Evolutionary conservation across 2,113 vertebrate genomes (phyloP), one percentile per base, ranked within the genome.

Genomic region (Eurypyga helias): DNA sequence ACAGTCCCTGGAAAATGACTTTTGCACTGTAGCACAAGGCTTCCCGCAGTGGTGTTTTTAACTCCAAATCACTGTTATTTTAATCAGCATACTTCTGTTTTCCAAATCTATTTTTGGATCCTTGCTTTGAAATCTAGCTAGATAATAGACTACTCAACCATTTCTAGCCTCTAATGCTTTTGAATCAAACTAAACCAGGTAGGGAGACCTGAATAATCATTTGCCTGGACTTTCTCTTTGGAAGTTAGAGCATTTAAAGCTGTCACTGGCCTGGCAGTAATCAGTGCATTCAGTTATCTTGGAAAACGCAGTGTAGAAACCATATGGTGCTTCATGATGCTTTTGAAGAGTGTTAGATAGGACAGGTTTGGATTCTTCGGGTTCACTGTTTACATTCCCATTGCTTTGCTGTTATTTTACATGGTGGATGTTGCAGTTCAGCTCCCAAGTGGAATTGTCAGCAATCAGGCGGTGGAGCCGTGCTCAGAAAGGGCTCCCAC

Each of bases 51-150:
- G 10, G n/a, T 19, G 9, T 61, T 85, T 92, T 79, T 23, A 81
- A 86, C 41, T 89, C 38, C 58, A 76, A 54, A 71, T 87, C 60
- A 34, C 75, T 91, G 90, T 89, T 97, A 67, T 69, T 92, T 91
- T 92, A 83, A 90, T 94, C 83, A 83, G 31, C 1, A 0, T 29
- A 15, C 38, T 81, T 96, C 70, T 90, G 71, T 83, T 97, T 94
- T 86, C 82, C 86, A 78, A 17, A 82, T 83, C 13, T 76, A 14
- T 79, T 94, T 95, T 91, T 79, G 73, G 46, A 85, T 85, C 46
- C 70, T 88, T 73, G 73, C 75, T 90, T 76, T 76, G 71, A 92
- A 85, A 38, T 77, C 29, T 67, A 87, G 41, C 38, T 83, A 49
- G 76, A 43, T 72, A 58, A 57, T 9, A 69, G 75, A 54, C 33